These are phyloP conservation scores for Centropus unirufus DNA, from an alignment of 2,113 vertebrate species.

Conservation along the genomic window DNA sequence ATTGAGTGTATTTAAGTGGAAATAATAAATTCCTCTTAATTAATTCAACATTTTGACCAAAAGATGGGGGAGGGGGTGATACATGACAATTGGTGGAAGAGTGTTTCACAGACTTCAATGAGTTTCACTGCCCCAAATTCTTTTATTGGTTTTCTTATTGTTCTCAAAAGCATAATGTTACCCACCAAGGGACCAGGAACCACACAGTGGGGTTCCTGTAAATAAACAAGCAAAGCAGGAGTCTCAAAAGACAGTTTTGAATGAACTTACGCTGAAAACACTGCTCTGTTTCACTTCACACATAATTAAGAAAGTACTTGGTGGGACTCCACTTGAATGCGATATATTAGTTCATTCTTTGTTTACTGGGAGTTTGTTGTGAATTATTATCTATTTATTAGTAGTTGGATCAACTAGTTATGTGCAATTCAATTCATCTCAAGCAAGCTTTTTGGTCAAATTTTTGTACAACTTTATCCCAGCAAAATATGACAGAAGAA, in stretches of 20 bases:
- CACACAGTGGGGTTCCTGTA: not conserved
- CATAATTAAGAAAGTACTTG: not conserved
- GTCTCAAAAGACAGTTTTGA: not conserved
- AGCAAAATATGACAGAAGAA: not conserved
- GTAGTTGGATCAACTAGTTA: not conserved
- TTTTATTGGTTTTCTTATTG: not conserved
- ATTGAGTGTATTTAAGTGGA: not conserved
- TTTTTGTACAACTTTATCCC: not conserved
- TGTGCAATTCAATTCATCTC: not conserved
- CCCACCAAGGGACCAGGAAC: not conserved
- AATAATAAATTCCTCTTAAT: constrained; percentile 1
- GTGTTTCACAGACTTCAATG: not conserved
- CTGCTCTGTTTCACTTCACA: not conserved
- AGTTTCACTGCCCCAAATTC: not conserved
- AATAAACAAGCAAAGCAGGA: not conserved
- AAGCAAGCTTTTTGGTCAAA: not conserved
- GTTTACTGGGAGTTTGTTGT: not conserved
- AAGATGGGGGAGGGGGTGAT: not conserved
- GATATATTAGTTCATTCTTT: not conserved
- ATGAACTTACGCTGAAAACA: not conserved
- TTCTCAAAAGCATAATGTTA: not conserved
- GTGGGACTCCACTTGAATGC: not conserved
- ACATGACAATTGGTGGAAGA: not conserved
- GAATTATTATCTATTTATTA: not conserved
- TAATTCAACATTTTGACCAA: not conserved